Evolutionary conservation across 2,113 vertebrate species (phyloP).

Genomic region (Alectura lathami): DNA sequence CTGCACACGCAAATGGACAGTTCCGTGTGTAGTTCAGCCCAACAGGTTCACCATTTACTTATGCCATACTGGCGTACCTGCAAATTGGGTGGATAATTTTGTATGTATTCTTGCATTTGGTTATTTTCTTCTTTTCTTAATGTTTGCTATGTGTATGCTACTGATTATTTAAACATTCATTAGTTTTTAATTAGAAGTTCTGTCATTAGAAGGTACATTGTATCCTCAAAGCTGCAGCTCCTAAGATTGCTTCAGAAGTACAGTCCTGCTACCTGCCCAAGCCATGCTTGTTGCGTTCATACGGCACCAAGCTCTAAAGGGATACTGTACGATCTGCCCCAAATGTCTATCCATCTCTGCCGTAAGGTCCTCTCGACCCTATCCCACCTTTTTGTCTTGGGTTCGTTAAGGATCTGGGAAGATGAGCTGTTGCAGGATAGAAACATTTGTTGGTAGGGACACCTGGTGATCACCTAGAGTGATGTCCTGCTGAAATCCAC

Average conservation of each 20-base stretch:
- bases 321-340: not conserved
- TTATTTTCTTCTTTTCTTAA: not conserved
- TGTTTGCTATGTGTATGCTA: not conserved
- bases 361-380: not conserved
- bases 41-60: not conserved
- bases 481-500: not conserved
- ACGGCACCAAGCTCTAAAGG: not conserved
- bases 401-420: not conserved
- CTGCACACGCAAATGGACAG: not conserved
- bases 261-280: not conserved
- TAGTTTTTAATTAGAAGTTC: not conserved
- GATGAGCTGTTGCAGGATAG: fast-evolving
- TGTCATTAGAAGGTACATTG: not conserved
- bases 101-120: not conserved
- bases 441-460: not conserved
- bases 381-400: not conserved
- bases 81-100: not conserved
- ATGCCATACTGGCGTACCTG: not conserved
- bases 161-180: not conserved
- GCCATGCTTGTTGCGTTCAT: not conserved
- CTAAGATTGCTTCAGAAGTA: not conserved
- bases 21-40: not conserved
- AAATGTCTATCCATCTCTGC: not conserved
- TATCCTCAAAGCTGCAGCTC: not conserved
- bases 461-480: not conserved